Evolutionary conservation across 2,888 invertebrate genomes (phyloP), one percentile per base, ranked within the genome.

Genomic region (Aspidiotus destructor): DNA sequence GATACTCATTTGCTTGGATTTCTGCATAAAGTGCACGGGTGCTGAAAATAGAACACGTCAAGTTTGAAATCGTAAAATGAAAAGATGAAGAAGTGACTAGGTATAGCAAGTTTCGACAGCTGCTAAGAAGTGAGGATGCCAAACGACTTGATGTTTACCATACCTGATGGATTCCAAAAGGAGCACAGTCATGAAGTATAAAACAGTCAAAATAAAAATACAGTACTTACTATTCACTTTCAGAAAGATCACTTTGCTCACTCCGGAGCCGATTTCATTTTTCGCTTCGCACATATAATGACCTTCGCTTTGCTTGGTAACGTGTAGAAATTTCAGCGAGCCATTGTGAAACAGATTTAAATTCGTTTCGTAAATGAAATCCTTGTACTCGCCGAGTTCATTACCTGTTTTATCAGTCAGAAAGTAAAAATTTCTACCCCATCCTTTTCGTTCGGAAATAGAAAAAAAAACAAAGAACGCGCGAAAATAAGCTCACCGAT

Each of bases 271-370:
- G 72, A 95, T 91, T 73, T 88, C 89, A 77, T 95, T 95, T 75
- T 89, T 86, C n/a, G 92, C 92, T 76, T 93, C 92, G 78, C 95
- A 95, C 65, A 94, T 82, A 77, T 92, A 94, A 77, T 90, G 89
- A 0, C 93, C 92, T 78, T 92, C 92, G 76, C 88, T 89, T 75
- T 88, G 88, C 78, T 92, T 92, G 73, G 86, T 87, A 63, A 92
- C 87, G 76, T 87, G 85, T 74, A 86, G 86, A 77, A 92, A 92
- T 72, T 86, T 84, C 72, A 92, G 81, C 11, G 92, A 89, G 41
- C 92, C 92, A 76, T 92, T 92, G 73, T 86, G 85, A 74, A 88
- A 85, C 70, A 87, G 83, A 72, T 86, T 84, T 41, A 88, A 86
- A 75, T 85, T 87, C 64, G 87, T 87, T 76, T 88, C 88, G 75